A percentile compares a stretch with the other conserved stretches of the same genome.
Evolutionary conservation across 2,888 invertebrate genomes (phyloP).

Genomic region (Ametastegia equiseti): DNA sequence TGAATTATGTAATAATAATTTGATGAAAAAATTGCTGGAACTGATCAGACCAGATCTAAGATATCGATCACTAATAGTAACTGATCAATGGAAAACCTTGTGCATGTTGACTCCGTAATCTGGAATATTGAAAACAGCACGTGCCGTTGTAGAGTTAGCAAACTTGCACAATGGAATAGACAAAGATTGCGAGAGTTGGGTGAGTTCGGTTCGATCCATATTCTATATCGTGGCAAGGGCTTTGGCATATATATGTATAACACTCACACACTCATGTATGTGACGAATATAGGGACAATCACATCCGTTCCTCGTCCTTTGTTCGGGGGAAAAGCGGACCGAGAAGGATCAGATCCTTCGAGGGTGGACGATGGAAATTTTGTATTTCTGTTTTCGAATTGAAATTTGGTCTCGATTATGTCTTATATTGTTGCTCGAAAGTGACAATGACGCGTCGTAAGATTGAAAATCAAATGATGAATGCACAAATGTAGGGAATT

Average conservation of each 20-base stretch:
- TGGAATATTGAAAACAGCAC: not conserved
- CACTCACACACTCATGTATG: not conserved
- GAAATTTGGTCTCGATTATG: too few relatives aligned
- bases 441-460: too few relatives aligned
- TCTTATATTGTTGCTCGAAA: too few relatives aligned
- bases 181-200: not conserved
- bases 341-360: too few relatives aligned
- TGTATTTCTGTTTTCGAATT: too few relatives aligned
- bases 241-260: not conserved
- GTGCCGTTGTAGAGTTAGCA: constrained; percentile 10
- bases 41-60: too few relatives aligned
- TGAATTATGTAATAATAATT: not conserved
- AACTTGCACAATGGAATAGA: constrained; percentile 28
- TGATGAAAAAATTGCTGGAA: not conserved
- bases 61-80: not conserved
- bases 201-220: not conserved
- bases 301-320: constrained; percentile 7
- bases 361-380: too few relatives aligned
- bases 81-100: not conserved
- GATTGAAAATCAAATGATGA: too few relatives aligned
- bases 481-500: too few relatives aligned
- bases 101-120: not conserved
- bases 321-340: not conserved
- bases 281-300: not conserved
- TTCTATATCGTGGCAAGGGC: not conserved